phyloP scores from a whole-genome alignment of 2,888 invertebrate species.

The Rhogogaster chlorosoma region DNA sequence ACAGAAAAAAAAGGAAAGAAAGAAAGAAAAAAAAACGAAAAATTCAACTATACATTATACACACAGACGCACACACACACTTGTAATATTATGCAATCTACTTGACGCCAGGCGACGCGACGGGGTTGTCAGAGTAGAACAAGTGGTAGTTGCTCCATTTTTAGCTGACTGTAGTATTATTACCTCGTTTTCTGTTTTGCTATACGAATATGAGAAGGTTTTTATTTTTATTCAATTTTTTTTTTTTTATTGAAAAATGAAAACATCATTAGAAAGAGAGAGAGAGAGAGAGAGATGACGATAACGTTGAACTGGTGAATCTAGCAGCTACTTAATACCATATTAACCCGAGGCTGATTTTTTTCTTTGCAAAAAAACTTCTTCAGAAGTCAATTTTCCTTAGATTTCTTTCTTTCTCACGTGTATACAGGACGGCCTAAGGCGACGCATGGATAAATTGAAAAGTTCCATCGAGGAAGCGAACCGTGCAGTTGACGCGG shows the following conservation, averaged over 20 bases:
- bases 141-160: conserved; percentile 5
- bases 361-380: no score
- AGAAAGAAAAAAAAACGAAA: background rate
- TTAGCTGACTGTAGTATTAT: background rate
- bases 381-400: conserved; percentile 4
- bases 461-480: conserved; percentile 97
- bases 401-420: background rate
- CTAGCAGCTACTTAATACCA: no score
- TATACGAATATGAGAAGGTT: background rate
- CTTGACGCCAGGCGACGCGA: background rate
- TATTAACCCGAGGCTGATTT: background rate
- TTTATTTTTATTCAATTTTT: no score
- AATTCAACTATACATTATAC: background rate
- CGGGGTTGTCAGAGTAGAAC: background rate
- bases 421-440: conserved; percentile 86
- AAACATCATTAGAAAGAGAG: background rate
- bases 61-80: background rate
- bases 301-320: background rate
- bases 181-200: background rate
- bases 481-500: conserved; percentile 94
- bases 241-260: background rate
- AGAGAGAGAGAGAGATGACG: background rate
- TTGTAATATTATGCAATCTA: conserved; percentile 1
- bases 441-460: conserved; percentile 95
- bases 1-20: background rate